Evolutionary conservation across 2,797 vertebrate species (phyloP).

Genomic region (Emys orbicularis): DNA sequence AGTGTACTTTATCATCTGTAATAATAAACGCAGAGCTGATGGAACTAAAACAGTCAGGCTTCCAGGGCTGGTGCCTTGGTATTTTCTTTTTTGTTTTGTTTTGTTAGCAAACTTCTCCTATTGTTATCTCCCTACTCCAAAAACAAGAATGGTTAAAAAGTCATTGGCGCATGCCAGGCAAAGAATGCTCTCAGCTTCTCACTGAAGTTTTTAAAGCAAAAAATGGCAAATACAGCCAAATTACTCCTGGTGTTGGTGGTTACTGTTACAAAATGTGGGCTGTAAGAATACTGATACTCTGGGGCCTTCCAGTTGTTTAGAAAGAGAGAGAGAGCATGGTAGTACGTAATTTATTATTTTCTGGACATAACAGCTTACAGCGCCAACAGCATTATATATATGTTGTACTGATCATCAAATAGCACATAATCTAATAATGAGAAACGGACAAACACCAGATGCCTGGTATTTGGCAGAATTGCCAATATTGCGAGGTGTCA

Average conservation of each 20-base stretch:
- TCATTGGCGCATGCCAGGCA: neutral
- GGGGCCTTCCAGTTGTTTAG: constrained; percentile 34
- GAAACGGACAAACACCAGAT: neutral
- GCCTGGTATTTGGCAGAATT: neutral
- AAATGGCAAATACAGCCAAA: neutral
- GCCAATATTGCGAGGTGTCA: neutral
- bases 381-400: constrained; percentile 47
- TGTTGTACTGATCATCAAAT: neutral
- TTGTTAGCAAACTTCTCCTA: neutral
- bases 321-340: neutral
- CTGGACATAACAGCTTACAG: constrained; percentile 58
- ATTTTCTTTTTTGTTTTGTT: neutral
- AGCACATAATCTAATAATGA: neutral
- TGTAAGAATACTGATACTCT: constrained; percentile 14
- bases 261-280: neutral
- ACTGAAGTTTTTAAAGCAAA: constrained; percentile 29
- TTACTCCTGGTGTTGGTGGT: neutral
- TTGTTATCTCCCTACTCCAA: neutral
- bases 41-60: neutral
- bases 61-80: neutral
- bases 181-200: constrained; percentile 24
- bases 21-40: constrained; percentile 38
- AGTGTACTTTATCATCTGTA: constrained; percentile 38
- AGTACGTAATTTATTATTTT: constrained; percentile 38
- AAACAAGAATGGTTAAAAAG: neutral